Evolutionary conservation across 1,140 invertebrate genomes (phyloP).

Genomic region (Bombus superbus): DNA sequence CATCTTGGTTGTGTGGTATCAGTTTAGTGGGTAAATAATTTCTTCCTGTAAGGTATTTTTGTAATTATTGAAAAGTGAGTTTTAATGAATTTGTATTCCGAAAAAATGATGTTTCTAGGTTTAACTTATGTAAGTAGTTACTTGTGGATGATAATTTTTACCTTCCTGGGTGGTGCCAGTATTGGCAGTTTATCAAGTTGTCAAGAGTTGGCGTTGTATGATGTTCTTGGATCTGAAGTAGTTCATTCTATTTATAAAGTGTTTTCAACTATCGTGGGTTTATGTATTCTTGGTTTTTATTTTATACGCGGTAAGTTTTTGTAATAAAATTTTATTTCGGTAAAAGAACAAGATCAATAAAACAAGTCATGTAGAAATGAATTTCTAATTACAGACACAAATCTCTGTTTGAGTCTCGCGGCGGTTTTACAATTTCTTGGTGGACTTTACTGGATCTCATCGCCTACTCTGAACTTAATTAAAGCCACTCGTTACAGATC

Average conservation of each 20-base stretch:
- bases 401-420: slow-evolving; percentile 29
- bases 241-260: slow-evolving; percentile 23
- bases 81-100: background rate
- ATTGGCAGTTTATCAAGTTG: slow-evolving; percentile 38
- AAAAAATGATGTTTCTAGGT: slow-evolving; percentile 13
- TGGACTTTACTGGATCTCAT: slow-evolving; percentile 53
- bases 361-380: background rate
- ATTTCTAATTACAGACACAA: slow-evolving; percentile 43
- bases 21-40: slow-evolving; percentile 39
- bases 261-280: slow-evolving; percentile 56
- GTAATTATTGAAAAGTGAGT: background rate
- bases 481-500: slow-evolving; percentile 9
- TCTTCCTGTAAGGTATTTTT: no score
- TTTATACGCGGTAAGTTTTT: slow-evolving; percentile 52
- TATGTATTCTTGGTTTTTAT: slow-evolving; percentile 43
- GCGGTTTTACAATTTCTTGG: slow-evolving; percentile 57
- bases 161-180: slow-evolving; percentile 40
- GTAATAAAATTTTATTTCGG: slow-evolving; percentile 33
- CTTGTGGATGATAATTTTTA: slow-evolving; percentile 29
- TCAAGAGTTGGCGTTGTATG: slow-evolving; percentile 49
- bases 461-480: slow-evolving; percentile 35
- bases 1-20: slow-evolving; percentile 46
- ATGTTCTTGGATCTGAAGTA: slow-evolving; percentile 46
- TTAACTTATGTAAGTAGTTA: slow-evolving; percentile 22
- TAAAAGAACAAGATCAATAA: background rate